Percentiles rank a stretch among this genome's conserved stretches.
Evolutionary conservation across 2,888 invertebrate species (phyloP).

Genomic region (Ceratothoa steindachneri): DNA sequence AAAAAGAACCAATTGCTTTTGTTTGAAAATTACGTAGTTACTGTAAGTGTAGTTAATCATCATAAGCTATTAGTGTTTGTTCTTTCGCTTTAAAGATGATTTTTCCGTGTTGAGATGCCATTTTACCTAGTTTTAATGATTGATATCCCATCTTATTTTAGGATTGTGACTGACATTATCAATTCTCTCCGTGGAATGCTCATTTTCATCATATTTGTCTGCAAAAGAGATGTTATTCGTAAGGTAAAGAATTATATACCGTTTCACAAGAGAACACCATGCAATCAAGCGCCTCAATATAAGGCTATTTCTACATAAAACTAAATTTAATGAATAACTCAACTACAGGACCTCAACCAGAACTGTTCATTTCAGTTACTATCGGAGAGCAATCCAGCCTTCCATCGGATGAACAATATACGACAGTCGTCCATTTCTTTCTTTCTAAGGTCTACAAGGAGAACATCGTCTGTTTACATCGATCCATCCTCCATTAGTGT

Average conservation of each 20-base stretch:
- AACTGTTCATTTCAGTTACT: not conserved
- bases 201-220: constrained; percentile 60
- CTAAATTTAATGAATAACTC: too few relatives aligned
- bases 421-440: not conserved
- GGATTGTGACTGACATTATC: constrained; percentile 59
- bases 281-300: too few relatives aligned
- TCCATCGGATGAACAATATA: not conserved
- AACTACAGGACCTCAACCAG: too few relatives aligned
- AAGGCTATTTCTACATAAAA: not conserved
- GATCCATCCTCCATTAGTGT: not conserved
- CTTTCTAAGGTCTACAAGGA: not conserved
- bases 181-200: constrained; percentile 62
- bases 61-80: too few relatives aligned
- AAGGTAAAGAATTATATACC: not conserved
- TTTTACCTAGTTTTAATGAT: too few relatives aligned
- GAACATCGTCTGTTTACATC: not conserved
- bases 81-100: too few relatives aligned
- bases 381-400: not conserved
- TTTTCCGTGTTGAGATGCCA: too few relatives aligned
- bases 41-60: too few relatives aligned
- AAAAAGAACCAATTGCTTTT: not conserved
- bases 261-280: too few relatives aligned
- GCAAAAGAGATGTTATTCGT: constrained; percentile 50
- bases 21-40: too few relatives aligned
- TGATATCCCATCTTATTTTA: too few relatives aligned